Conservation (phyloP, 2,888 invertebrate species). For the Hirtodrosophila cameraria region DNA sequence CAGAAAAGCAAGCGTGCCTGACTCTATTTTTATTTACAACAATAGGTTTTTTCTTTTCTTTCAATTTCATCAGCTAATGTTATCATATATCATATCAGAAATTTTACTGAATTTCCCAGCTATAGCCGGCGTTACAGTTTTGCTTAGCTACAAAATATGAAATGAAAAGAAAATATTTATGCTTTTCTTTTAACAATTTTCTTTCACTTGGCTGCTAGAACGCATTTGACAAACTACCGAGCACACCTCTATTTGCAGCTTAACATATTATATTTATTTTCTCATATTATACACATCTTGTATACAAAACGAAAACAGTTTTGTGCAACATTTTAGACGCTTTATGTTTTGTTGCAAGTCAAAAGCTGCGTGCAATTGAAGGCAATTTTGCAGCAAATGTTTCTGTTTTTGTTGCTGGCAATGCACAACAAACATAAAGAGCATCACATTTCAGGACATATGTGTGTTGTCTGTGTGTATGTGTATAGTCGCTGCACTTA, state of each 20-base stretch:
- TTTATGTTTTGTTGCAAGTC: constrained; percentile 16
- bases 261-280: constrained; percentile 6
- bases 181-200: constrained; percentile 6
- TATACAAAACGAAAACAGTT: constrained; percentile 40
- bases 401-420: constrained; percentile 50
- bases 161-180: constrained; percentile 24
- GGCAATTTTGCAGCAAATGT: constrained; percentile 62
- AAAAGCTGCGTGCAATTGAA: constrained; percentile 45
- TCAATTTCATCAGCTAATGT: no score
- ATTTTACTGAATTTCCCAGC: no score
- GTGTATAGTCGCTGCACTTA: constrained; percentile 71
- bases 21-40: no score
- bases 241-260: neutral
- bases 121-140: no score
- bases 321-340: constrained; percentile 27
- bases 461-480: constrained; percentile 13
- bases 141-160: neutral
- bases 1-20: no score
- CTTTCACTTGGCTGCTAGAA: constrained; percentile 1
- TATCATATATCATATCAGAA: no score
- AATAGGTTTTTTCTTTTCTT: no score
- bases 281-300: constrained; percentile 26
- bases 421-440: constrained; percentile 55
- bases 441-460: constrained; percentile 34
- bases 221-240: constrained; percentile 5